Evolutionary conservation across 1,140 invertebrate genomes (phyloP).

Genomic region (Psix sp.): DNA sequence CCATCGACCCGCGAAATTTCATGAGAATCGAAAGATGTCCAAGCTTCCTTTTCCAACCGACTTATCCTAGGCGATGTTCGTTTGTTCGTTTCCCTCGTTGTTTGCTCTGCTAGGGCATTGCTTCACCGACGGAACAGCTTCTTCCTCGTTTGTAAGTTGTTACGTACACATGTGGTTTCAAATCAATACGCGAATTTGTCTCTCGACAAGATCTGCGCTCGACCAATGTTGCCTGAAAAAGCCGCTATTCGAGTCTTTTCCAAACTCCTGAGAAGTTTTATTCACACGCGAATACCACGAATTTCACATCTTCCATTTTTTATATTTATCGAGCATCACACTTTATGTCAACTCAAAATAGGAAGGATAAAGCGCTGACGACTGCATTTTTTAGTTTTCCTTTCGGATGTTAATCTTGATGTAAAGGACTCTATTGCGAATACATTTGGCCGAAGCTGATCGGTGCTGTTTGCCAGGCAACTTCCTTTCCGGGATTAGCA

Average conservation of each 20-base stretch:
- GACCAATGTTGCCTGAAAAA: slow-evolving; percentile 33
- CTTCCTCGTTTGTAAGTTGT: slow-evolving; percentile 52
- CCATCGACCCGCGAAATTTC: slow-evolving; percentile 69
- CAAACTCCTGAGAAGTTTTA: slow-evolving; percentile 35
- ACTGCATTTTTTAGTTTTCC: slow-evolving; percentile 34
- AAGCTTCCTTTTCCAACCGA: slow-evolving; percentile 47
- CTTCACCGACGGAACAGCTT: slow-evolving; percentile 35
- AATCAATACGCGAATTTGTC: slow-evolving; percentile 59
- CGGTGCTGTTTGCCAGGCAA: slow-evolving; percentile 25
- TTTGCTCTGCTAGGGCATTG: slow-evolving; percentile 37
- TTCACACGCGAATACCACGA: slow-evolving; percentile 20
- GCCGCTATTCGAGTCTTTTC: slow-evolving; percentile 29
- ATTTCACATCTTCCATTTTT: slow-evolving; percentile 28
- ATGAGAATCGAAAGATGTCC: slow-evolving; percentile 68
- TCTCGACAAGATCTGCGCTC: slow-evolving; percentile 23
- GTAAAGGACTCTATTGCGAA: slow-evolving; percentile 19
- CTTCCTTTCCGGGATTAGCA: slow-evolving; percentile 26
- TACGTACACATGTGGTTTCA: slow-evolving; percentile 47
- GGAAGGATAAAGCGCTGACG: slow-evolving; percentile 19
- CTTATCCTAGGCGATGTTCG: slow-evolving; percentile 36
- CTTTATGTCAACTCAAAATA: slow-evolving; percentile 22
- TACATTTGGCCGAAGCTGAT: slow-evolving; percentile 13
- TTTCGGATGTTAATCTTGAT: slow-evolving; percentile 43
- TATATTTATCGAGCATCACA: slow-evolving; percentile 6
- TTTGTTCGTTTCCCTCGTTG: slow-evolving; percentile 45